phyloP scores from a whole-genome alignment of 2,888 invertebrate genomes.

The Dicyrtoma fusca region DNA sequence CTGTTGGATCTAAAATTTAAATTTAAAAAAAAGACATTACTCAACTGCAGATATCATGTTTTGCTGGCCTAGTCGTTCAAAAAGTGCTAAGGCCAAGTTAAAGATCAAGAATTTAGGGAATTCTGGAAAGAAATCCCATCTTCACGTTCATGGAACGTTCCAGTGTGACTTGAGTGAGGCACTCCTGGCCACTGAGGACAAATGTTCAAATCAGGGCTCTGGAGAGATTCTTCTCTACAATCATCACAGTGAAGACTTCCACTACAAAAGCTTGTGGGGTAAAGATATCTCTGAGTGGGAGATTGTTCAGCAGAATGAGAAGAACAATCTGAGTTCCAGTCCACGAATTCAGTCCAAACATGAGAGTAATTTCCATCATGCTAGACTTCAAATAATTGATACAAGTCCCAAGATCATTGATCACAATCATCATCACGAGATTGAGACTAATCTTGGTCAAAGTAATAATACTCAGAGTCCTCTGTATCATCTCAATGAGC shows the following conservation, averaged over 20 bases:
- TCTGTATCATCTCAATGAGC: neutral
- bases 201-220: constrained; percentile 38
- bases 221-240: constrained; percentile 45
- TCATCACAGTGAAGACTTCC: constrained; percentile 49
- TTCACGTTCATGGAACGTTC: constrained; percentile 40
- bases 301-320: constrained; percentile 2
- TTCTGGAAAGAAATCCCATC: constrained; percentile 15
- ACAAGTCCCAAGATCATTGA: neutral
- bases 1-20: too few relatives aligned
- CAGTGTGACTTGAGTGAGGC: constrained; percentile 52
- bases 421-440: constrained; percentile 12
- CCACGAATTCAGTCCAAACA: neutral
- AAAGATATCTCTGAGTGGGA: constrained; percentile 51
- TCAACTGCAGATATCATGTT: too few relatives aligned
- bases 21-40: too few relatives aligned
- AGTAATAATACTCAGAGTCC: neutral
- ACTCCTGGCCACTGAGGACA: constrained; percentile 44
- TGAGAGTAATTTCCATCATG: too few relatives aligned
- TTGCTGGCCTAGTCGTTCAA: constrained; percentile 51
- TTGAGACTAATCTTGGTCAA: neutral
- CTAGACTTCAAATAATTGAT: neutral
- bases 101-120: constrained; percentile 30
- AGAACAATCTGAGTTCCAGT: neutral
- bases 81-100: constrained; percentile 31
- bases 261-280: constrained; percentile 52